These are phyloP conservation scores for Bothrops jararaca DNA, from an alignment of 2,113 vertebrate species.

Conservation along the genomic window DNA sequence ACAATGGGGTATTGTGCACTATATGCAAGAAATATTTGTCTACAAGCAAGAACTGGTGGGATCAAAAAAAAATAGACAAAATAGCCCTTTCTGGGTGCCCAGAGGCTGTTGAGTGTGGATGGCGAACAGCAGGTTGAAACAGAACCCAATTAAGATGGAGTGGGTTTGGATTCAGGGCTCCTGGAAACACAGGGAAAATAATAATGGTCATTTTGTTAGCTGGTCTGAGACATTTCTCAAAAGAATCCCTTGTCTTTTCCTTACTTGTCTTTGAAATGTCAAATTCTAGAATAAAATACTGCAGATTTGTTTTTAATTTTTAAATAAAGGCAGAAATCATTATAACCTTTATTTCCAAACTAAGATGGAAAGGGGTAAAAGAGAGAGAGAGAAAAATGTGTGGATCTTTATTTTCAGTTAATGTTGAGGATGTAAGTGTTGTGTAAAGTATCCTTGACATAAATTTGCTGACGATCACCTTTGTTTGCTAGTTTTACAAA, in stretches of 20 bases:
- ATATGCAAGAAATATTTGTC: too few relatives aligned
- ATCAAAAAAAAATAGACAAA: too few relatives aligned
- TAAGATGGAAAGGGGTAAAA: background rate
- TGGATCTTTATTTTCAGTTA: background rate
- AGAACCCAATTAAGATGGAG: background rate
- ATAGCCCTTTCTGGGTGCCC: too few relatives aligned
- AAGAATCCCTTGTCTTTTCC: background rate
- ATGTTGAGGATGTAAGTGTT: background rate
- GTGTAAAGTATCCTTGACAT: background rate
- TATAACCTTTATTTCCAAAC: background rate
- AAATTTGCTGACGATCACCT: background rate
- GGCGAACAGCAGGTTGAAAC: background rate
- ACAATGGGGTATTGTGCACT: too few relatives aligned
- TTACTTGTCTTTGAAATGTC: background rate
- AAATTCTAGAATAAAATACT: background rate
- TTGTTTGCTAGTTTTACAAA: conserved; percentile 21
- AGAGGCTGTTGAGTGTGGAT: background rate
- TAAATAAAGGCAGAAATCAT: background rate
- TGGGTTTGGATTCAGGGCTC: background rate
- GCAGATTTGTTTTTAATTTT: background rate
- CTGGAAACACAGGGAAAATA: background rate
- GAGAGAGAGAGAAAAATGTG: background rate
- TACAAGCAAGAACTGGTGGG: too few relatives aligned
- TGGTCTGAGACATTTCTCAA: background rate
- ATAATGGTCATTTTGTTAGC: background rate